Base-by-base conservation (phyloP, 2,888 invertebrate genomes). In the Tetropium fuscum region DNA sequence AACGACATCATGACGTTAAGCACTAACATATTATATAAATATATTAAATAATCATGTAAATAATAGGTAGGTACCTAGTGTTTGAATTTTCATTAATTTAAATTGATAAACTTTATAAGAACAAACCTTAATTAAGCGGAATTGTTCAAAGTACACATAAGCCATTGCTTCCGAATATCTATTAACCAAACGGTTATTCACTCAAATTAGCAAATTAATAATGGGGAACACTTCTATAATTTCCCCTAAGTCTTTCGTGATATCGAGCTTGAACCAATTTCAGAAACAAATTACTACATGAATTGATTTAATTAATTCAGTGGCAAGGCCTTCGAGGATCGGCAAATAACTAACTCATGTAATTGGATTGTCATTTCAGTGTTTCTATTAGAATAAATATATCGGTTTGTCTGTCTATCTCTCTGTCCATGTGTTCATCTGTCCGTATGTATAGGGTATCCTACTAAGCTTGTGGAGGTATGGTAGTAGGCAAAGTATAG, bases 161-260 rank as follows among this genome's bases (percentile, higher is more conserved):
- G 7, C 41, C 10, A 41, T 41, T 20, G 41, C 20, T 22, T 13
- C 11, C 13, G 22, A 41, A 20, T 41, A 41, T 41, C 22, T 20
- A 41, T 41, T 41, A 20, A 41, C 19, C 22, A 22, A 41, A 41
- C 41, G 18, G 19, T 40, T 22, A 40, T 18, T 41, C 41, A 19
- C 2, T 19, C 19, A 41, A 19, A 41, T 41, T 41, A 22, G 20
- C 41, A 41, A 41, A 41, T 41, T 19, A 41, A 22, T 19, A 41
- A 41, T 20, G 13, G 20, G 3, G 41, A 41, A 41, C 41, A 40
- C 18, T 40, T 40, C 16, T 40, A n/a, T n/a, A 40, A 40, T 40
- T 40, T 40, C 16, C 40, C 40, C 40, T 40, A 19, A 18, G 41
- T 41, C 41, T 41, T 41, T 41, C 41, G 22, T 22, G 41, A 41